Conservation (phyloP, 2,113 vertebrate genomes). For the Manacus vitellinus region DNA sequence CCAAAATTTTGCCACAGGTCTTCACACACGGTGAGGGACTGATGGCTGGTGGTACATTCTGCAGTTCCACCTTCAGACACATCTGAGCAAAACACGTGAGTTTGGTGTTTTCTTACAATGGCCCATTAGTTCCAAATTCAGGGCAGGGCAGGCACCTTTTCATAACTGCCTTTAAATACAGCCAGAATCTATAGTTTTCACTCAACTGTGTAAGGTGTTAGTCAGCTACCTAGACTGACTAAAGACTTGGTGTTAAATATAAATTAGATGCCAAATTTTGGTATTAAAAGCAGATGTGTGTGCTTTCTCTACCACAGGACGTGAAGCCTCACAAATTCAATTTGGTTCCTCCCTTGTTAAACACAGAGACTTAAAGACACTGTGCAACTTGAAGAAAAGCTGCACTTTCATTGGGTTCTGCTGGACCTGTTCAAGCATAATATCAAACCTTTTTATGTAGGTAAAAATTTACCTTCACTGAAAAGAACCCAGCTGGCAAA, state of each 20-base stretch:
- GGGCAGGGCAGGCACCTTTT: background rate
- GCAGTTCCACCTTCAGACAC: background rate
- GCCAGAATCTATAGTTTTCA: background rate
- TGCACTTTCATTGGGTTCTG: background rate
- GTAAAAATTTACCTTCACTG: background rate
- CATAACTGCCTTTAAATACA: background rate
- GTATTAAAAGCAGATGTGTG: background rate
- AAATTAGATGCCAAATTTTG: background rate
- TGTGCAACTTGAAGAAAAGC: background rate
- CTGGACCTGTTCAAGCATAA: background rate
- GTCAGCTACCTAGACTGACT: background rate
- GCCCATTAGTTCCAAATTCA: background rate
- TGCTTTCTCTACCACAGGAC: accelerated
- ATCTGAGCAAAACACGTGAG: background rate
- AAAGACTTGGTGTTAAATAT: background rate
- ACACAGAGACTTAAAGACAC: background rate
- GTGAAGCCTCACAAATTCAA: background rate
- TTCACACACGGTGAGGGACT: background rate
- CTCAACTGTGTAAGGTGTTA: background rate
- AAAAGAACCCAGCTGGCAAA: background rate
- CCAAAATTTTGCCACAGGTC: background rate
- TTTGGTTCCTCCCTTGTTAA: background rate
- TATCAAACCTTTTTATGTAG: background rate
- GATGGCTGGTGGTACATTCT: background rate
- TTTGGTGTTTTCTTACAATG: background rate